Base-by-base conservation (phyloP, 2,888 invertebrate genomes). In the Euzophera pinguis region DNA sequence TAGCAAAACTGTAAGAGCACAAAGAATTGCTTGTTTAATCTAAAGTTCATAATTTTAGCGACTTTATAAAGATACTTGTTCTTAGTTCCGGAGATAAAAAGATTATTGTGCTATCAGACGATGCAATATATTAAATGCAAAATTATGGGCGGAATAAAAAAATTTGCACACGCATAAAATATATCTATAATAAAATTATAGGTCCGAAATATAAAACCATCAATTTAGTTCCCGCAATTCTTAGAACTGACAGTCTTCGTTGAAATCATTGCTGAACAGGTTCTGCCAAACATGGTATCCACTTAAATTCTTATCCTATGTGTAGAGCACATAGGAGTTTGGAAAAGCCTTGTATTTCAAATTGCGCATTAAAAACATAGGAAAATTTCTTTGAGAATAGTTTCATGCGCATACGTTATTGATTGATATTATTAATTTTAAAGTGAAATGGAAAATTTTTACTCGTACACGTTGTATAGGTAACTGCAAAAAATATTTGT, bases 81-180 rank as follows among this genome's bases (percentile, higher is more conserved):
- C 65, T 68, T 17, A 47, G 56, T 47, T 55, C 47, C 49, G 41
- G 47, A 61, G 67, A 73, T 69, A 71, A 70, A 71, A 63, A 66
- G 52, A 56, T 47, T 41, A 48, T 52, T 53, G 51, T 43, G 52
- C 60, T 60, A 59, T 63, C 57, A 59, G 52, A 61, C 58, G 22
- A 22, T 22, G 22, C 5, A 22, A 22, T 22, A 22, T 5, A 22
- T 22, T 22, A n/a, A n/a, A n/a, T n/a, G n/a, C n/a, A n/a, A n/a
- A n/a, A n/a, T n/a, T n/a, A 42, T 42, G 42, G 34, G 12, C 12
- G 9, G 12, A 8, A 27, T 45, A 41, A 27, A n/a, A n/a, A 47
- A 50, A 49, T 45, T 32, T 32, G 45, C 39, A 47, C 38, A 34
- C 47, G 52, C 47, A 47, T 47, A 50, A 32, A 51, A 43, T 12